Base-by-base conservation (phyloP, 2,797 vertebrate species). In the Chiroxiphia lanceolata region DNA sequence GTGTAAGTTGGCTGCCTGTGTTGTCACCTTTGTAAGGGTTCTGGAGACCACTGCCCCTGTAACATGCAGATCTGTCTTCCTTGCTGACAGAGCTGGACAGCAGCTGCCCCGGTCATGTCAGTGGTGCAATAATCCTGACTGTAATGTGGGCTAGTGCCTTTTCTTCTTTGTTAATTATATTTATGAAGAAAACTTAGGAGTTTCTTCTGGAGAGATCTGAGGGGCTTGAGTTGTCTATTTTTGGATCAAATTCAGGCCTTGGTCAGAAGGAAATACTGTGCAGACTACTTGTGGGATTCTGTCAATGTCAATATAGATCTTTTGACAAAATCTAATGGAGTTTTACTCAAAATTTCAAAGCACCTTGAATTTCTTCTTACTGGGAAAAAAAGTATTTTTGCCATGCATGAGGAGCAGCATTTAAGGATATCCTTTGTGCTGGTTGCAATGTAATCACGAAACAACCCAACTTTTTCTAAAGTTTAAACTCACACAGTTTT, bases 101-200 rank as follows among this genome's bases (percentile, higher is more conserved):
- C 77, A 88, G 68, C 81, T 84, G 69, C 71, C 60, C 64, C 2
- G 1, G 4, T 69, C 63, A 11, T 6, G 25, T 81, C 59, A 72
- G 79, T 22, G 59, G 74, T 90, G 54, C 86, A 86, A 16, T 82
- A 79, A 91, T 78, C 48, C 54, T 74, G 87, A 68, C 74, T 77
- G 56, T 51, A 54, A 70, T 27, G 70, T 88, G 89, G 91, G 83
- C 85, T 88, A 88, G 85, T 93, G 95, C 95, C 94, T 96, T 95
- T 83, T 70, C 80, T 89, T 90, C 80, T 85, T 93, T 74, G 31
- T 79, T 71, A 65, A 65, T 75, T 72, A 8, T 69, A 60, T 88
- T 90, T 82, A 70, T 53, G 85, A 90, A 44, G 85, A 91, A 94
- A 90, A 94, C 45, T 25, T 92, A 42, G 57, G 65, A 70, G 23